These are phyloP conservation scores for Caenorhabditis zanzibari DNA, from an alignment of 2,888 invertebrate species.

Conservation along the genomic window DNA sequence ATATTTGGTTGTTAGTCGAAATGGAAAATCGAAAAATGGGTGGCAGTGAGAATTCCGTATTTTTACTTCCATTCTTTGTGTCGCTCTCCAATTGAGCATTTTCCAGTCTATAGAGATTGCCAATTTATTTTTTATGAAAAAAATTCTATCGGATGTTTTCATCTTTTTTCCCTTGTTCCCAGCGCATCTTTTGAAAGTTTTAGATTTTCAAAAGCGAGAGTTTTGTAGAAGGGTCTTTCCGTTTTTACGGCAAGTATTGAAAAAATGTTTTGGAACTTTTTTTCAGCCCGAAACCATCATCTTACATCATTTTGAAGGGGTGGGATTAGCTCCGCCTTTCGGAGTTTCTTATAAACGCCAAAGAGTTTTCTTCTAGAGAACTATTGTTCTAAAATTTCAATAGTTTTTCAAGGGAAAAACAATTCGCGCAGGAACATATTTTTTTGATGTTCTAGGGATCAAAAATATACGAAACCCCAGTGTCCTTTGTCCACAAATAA, in stretches of 20 bases:
- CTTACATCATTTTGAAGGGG: slow-evolving; percentile 26
- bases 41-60: no score
- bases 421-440: no score
- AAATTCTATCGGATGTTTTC: slow-evolving; percentile 14
- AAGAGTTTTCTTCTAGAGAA: not conserved
- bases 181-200: slow-evolving; percentile 34
- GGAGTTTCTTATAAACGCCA: not conserved
- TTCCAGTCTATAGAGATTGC: not conserved
- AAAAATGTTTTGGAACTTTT: not conserved
- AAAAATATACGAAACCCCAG: no score
- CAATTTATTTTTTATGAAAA: slow-evolving; percentile 10
- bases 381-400: not conserved
- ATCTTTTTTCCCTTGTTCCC: not conserved
- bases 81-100: not conserved
- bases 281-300: slow-evolving; percentile 10
- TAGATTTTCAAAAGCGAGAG: not conserved
- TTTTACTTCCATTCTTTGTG: not conserved
- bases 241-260: no score
- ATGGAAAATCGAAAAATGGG: no score
- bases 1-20: not conserved
- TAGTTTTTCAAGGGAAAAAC: no score
- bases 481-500: not conserved
- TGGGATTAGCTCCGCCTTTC: slow-evolving; percentile 24
- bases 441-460: no score
- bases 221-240: slow-evolving; percentile 2